Evolutionary conservation across 2,797 vertebrate species (phyloP), one percentile per base, ranked within the genome.

Genomic region (Pipistrellus pipistrellus): DNA sequence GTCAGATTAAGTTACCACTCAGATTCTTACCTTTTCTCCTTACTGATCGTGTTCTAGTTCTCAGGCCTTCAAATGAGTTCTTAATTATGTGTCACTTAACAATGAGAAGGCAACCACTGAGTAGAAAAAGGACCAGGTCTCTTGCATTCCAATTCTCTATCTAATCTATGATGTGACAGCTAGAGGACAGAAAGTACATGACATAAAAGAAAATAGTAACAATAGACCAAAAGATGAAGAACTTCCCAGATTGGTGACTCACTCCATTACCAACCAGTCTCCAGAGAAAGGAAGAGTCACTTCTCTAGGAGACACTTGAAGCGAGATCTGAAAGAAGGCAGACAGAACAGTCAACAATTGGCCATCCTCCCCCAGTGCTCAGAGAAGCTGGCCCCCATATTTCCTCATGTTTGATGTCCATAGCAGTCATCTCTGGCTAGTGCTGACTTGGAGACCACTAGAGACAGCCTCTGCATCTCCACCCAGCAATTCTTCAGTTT

Each of bases 281-380:
- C 48, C 77, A 85, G 51, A 41, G 35, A 90, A 95, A 93, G 17
- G 15, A 64, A 86, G 46, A 68, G 68, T 38, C 35, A 20, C 44
- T 92, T 23, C n/a, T 81, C 83, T 85, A 51, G 25, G 76, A 57
- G 48, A 76, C 51, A 85, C 77, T 41, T 32, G 48, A 87, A 92
- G 86, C 64, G 41, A 82, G 62, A 88, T 46, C 71, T 81, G 21
- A 95, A 91, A 78, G 53, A 91, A 85, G n/a, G 10, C 48, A 30
- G 27, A 94, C 38, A 72, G 51, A 84, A 78, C 18, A 73, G 41
- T 46, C 23, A 66, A 72, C 51, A 81, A 69, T 0, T 85, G 48
- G 55, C 25, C 7, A 20, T 13, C 1, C 2, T 72, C 46, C 17
- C 13, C 15, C 8, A 59, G 55, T 32, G 35, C n/a, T 84, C 83